Evolutionary conservation across 2,888 invertebrate species (phyloP).

Genomic region (Chrysina gloriosa): DNA sequence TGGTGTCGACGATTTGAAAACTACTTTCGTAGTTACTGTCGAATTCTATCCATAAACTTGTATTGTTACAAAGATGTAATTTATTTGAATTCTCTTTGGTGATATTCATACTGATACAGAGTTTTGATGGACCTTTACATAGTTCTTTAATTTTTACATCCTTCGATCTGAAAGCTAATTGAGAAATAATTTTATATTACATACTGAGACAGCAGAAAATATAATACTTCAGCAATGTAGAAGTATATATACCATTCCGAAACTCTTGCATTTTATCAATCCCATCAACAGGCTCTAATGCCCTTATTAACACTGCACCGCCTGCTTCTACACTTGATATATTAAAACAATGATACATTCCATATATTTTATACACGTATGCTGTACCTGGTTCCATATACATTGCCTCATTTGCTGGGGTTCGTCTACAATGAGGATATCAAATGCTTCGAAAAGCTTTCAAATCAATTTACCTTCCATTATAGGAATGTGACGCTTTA

Average conservation of each 20-base stretch:
- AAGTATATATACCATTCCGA: constrained; percentile 58
- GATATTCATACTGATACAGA: constrained; percentile 75
- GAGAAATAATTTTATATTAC: constrained; percentile 21
- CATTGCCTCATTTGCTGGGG: constrained; percentile 75
- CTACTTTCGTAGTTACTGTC: constrained; percentile 49
- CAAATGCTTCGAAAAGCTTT: background rate
- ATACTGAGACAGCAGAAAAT: no score
- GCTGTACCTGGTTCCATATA: constrained; percentile 78
- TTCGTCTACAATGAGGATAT: constrained; percentile 63
- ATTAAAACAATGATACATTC: constrained; percentile 81
- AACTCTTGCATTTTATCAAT: constrained; percentile 68
- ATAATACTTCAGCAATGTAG: no score
- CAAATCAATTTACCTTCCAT: constrained; percentile 39
- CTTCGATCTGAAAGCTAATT: constrained; percentile 29
- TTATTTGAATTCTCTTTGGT: constrained; percentile 69
- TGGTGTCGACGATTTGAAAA: constrained; percentile 62
- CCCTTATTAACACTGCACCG: constrained; percentile 75
- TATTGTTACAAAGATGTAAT: constrained; percentile 66
- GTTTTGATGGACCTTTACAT: constrained; percentile 79
- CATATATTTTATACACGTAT: constrained; percentile 80
- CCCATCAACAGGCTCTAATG: constrained; percentile 74
- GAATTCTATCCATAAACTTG: constrained; percentile 66
- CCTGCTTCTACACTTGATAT: constrained; percentile 76
- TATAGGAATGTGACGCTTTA: constrained; percentile 68
- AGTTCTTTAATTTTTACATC: constrained; percentile 63